These are phyloP conservation scores for Formica aserva DNA, from an alignment of 2,888 invertebrate genomes.

Conservation along the genomic window DNA sequence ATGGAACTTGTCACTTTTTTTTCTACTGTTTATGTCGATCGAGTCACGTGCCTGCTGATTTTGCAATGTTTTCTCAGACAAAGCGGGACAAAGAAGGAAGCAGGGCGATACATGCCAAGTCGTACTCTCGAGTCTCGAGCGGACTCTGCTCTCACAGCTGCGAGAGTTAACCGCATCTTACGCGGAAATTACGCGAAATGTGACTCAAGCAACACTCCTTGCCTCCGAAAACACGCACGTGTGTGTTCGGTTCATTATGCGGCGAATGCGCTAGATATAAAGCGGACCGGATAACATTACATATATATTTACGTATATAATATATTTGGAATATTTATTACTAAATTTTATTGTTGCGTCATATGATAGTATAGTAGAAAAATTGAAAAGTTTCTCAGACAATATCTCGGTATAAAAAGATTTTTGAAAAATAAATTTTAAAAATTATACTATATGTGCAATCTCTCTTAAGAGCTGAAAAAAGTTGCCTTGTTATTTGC, in stretches of 20 bases:
- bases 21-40: conserved; percentile 49
- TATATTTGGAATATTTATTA: not conserved
- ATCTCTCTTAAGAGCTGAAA: not conserved
- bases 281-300: conserved; percentile 35
- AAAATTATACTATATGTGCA: not conserved
- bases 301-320: not conserved
- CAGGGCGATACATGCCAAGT: conserved; percentile 46
- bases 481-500: not conserved
- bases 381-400: not conserved
- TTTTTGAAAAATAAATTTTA: not conserved
- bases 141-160: conserved; percentile 75
- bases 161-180: conserved; percentile 41
- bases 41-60: conserved; percentile 66
- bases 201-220: conserved; percentile 65
- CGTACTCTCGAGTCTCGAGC: conserved; percentile 39
- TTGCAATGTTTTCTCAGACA: conserved; percentile 65
- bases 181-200: conserved; percentile 63
- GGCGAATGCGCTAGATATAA: conserved; percentile 58
- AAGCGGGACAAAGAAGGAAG: conserved; percentile 60
- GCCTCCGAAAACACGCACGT: conserved; percentile 67
- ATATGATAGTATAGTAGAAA: not conserved
- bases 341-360: not conserved
- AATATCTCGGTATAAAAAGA: not conserved
- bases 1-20: conserved; percentile 27
- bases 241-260: conserved; percentile 62